phyloP scores from a whole-genome alignment of 1,140 invertebrate genomes.

The Lepeophtheirus salmonis region DNA sequence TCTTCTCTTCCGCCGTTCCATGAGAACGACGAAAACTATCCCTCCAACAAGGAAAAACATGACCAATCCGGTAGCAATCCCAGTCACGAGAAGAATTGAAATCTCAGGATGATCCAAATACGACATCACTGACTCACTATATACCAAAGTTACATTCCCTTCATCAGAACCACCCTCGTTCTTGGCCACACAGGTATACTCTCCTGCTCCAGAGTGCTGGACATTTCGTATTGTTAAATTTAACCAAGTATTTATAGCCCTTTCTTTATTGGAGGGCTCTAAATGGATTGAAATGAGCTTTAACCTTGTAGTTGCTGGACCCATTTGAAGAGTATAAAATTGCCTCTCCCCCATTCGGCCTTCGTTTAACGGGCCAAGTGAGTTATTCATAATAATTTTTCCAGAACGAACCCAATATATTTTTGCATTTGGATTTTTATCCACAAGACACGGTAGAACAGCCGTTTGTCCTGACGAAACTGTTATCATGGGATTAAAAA shows the following conservation, averaged over 20 bases:
- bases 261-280: no score
- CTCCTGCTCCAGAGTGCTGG: slow-evolving; percentile 49
- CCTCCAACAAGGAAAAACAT: slow-evolving; percentile 3
- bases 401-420: slow-evolving; percentile 9
- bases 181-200: slow-evolving; percentile 53
- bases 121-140: slow-evolving; percentile 35
- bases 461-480: slow-evolving; percentile 49
- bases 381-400: not conserved
- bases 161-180: slow-evolving; percentile 50
- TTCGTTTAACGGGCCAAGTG: not conserved
- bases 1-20: not conserved
- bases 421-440: slow-evolving; percentile 48
- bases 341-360: not conserved
- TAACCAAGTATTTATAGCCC: slow-evolving; percentile 37
- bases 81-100: slow-evolving; percentile 1
- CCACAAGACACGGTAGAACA: slow-evolving; percentile 53
- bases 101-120: slow-evolving; percentile 6
- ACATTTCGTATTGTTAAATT: slow-evolving; percentile 53
- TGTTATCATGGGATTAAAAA: slow-evolving; percentile 36
- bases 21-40: not conserved
- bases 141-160: slow-evolving; percentile 44
- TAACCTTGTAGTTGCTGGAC: not conserved
- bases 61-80: slow-evolving; percentile 1
- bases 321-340: not conserved
- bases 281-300: no score